Percentiles rank a stretch among this genome's conserved stretches.
Conservation (phyloP, 2,113 vertebrate species). For the Zapus hudsonius region DNA sequence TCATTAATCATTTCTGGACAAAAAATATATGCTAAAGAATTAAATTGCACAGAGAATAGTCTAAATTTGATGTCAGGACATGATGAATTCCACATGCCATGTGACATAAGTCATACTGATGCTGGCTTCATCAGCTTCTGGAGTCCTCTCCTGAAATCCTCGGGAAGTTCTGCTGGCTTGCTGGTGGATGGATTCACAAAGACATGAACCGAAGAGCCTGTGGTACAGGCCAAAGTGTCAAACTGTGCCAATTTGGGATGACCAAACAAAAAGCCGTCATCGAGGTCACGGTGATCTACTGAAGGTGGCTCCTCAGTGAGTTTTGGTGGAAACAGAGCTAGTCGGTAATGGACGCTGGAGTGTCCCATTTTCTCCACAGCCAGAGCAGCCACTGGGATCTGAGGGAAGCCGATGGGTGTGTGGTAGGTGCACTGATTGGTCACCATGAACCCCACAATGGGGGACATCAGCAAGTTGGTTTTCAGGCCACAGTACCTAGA, state of each 20-base stretch:
- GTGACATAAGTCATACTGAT: accelerated
- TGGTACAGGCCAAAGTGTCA: not conserved
- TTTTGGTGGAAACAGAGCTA: constrained; percentile 51
- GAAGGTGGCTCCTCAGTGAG: not conserved
- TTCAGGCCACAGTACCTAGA: constrained; percentile 58
- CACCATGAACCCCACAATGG: constrained; percentile 44
- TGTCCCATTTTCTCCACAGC: constrained; percentile 2
- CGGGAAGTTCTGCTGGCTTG: not conserved
- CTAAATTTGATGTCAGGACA: constrained; percentile 17
- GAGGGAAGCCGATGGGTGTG: not conserved
- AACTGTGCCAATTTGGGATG: constrained; percentile 48
- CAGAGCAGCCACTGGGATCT: constrained; percentile 28
- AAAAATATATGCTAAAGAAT: not conserved
- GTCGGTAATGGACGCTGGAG: not conserved
- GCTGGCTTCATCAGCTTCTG: not conserved
- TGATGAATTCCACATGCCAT: not conserved
- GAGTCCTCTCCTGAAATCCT: constrained; percentile 59
- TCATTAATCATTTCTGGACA: not conserved
- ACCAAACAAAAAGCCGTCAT: constrained; percentile 8
- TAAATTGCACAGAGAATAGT: not conserved
- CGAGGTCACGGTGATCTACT: not conserved
- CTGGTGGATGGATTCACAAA: constrained; percentile 58
- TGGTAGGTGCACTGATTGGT: constrained; percentile 7
- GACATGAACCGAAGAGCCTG: constrained; percentile 26
- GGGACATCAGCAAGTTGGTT: not conserved